A percentile compares a stretch with the other conserved stretches of the same genome.
These are phyloP conservation scores for Scelioninae gen. 2 DNA, from an alignment of 2,888 invertebrate genomes.

Conservation along the genomic window DNA sequence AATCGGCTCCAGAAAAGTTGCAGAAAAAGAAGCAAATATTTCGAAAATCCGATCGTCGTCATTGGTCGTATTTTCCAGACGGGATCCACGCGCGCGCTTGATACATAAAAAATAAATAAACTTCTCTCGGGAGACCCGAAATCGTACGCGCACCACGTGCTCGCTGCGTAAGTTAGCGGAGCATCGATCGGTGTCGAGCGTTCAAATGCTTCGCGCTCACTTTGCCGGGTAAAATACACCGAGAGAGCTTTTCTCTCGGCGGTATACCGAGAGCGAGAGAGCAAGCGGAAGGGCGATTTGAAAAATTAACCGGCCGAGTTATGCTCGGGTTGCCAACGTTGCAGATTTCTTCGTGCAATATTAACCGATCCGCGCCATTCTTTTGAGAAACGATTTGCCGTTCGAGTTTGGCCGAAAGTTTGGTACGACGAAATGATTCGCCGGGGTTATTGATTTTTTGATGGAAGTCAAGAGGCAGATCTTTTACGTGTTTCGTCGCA, in stretches of 20 bases:
- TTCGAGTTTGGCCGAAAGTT: too few species aligned
- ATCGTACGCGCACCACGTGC: slow-evolving; percentile 46
- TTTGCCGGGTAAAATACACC: slow-evolving; percentile 50
- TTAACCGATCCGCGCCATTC: too few species aligned
- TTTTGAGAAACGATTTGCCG: too few species aligned
- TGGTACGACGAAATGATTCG: too few species aligned
- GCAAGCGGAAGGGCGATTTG: slow-evolving; percentile 41
- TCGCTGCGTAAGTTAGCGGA: slow-evolving; percentile 46
- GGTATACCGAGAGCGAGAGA: slow-evolving; percentile 34
- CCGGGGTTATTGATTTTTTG: too few species aligned
- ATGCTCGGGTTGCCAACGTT: slow-evolving; percentile 12
- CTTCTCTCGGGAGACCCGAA: slow-evolving; percentile 41
- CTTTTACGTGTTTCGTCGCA: too few species aligned
- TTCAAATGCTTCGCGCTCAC: slow-evolving; percentile 56
- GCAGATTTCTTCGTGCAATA: neutral
- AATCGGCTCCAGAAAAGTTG: too few species aligned
- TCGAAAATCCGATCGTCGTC: slow-evolving; percentile 27
- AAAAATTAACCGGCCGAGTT: slow-evolving; percentile 24
- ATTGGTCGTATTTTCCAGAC: slow-evolving; percentile 36
- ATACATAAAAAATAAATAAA: slow-evolving; percentile 57
- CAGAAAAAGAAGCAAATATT: too few species aligned
- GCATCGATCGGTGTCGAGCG: slow-evolving; percentile 56
- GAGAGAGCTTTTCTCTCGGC: slow-evolving; percentile 42
- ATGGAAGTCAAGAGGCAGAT: too few species aligned
- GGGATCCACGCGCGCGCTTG: slow-evolving; percentile 20